These are phyloP conservation scores for Dryobates pubescens DNA, from an alignment of 2,797 vertebrate species.

Conservation along the genomic window DNA sequence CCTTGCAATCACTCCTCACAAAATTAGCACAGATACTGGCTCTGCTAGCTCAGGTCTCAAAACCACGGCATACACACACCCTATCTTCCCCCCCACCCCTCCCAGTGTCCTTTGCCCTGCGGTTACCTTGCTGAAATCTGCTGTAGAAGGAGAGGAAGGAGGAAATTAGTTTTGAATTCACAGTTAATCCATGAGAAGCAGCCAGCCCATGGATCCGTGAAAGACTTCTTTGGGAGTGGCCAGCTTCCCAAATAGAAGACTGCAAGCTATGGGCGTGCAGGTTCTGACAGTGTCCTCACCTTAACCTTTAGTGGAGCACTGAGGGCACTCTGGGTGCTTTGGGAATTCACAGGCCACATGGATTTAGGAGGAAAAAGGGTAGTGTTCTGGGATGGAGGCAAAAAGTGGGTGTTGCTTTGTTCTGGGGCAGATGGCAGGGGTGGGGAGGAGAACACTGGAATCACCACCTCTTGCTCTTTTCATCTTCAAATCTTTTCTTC, in stretches of 20 bases:
- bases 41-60: neutral
- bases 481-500: neutral
- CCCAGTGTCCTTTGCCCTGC: neutral
- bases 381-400: neutral
- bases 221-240: neutral
- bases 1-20: neutral
- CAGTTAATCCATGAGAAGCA: neutral
- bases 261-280: neutral
- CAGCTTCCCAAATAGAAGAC: neutral
- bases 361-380: neutral
- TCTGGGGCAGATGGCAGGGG: neutral
- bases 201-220: neutral
- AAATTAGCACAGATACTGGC: neutral
- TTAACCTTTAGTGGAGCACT: neutral
- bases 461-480: neutral
- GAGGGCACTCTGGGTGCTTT: neutral
- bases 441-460: neutral
- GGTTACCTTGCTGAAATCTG: neutral
- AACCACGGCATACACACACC: too few relatives aligned
- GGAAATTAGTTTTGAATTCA: neutral
- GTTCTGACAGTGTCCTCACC: neutral
- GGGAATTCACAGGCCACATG: accelerated
- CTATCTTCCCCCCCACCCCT: neutral
- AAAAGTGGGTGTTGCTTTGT: neutral
- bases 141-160: neutral